These are phyloP conservation scores for Zonitis immaculata DNA, from an alignment of 2,888 invertebrate genomes.

Conservation along the genomic window DNA sequence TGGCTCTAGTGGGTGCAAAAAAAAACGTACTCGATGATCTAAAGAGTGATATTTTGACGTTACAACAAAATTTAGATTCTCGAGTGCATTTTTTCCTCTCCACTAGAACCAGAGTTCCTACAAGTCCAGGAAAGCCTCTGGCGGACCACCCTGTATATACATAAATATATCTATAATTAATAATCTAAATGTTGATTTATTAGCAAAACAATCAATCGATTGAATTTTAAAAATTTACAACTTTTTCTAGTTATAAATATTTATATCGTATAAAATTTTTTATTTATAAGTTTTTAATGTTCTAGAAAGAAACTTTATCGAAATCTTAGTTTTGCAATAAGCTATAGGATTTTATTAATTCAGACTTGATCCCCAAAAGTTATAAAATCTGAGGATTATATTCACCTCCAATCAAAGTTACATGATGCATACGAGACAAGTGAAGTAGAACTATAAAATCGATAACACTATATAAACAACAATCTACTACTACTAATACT, in stretches of 20 bases:
- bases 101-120: too few relatives aligned
- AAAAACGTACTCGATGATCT: too few relatives aligned
- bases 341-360: not conserved
- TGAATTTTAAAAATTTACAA: conserved; percentile 8
- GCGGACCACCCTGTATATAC: too few relatives aligned
- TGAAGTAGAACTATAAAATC: not conserved
- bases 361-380: not conserved
- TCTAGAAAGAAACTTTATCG: not conserved
- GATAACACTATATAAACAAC: too few relatives aligned
- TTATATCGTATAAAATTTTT: not conserved
- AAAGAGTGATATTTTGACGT: too few relatives aligned
- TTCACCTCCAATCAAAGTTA: conserved; percentile 1
- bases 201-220: not conserved
- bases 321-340: not conserved
- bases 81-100: too few relatives aligned
- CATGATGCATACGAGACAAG: not conserved
- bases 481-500: too few relatives aligned
- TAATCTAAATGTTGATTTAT: too few relatives aligned
- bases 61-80: too few relatives aligned
- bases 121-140: too few relatives aligned
- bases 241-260: not conserved
- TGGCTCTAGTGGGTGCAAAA: too few relatives aligned
- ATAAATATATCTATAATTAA: too few relatives aligned
- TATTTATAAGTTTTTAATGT: not conserved
- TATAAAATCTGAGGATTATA: not conserved